These are phyloP conservation scores for Callyntrura guangdongensis DNA, from an alignment of 2,888 invertebrate species.

Conservation along the genomic window DNA sequence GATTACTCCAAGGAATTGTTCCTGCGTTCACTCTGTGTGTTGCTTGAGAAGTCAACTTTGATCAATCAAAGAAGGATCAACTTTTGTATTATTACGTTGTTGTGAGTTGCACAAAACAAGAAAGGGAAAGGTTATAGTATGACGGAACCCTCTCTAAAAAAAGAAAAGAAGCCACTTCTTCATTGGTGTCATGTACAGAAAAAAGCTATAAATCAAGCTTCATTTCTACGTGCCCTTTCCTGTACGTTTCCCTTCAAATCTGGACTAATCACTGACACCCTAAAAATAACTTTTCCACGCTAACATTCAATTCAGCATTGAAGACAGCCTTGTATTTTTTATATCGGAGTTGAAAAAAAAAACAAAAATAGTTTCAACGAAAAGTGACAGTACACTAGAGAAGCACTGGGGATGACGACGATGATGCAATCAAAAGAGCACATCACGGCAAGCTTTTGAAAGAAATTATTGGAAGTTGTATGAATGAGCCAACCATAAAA, in stretches of 20 bases:
- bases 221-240: neutral
- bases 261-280: constrained; percentile 45
- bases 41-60: constrained; percentile 51
- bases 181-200: neutral
- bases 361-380: neutral
- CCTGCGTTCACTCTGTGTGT: neutral
- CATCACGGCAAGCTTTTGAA: constrained; percentile 12
- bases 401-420: neutral
- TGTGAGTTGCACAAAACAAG: neutral
- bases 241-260: constrained; percentile 8
- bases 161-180: neutral
- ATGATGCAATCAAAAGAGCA: constrained; percentile 60
- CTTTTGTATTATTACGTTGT: neutral
- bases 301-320: constrained; percentile 16
- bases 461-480: neutral
- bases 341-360: neutral
- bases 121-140: constrained; percentile 8
- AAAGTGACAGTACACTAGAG: neutral
- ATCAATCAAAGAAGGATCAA: constrained; percentile 56
- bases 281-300: constrained; percentile 34
- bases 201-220: constrained; percentile 64
- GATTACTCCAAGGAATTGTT: constrained; percentile 73
- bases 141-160: neutral
- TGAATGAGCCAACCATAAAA: constrained; percentile 42
- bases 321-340: neutral